phyloP scores from a whole-genome alignment of 2,113 vertebrate species.

The Cyanistes caeruleus region DNA sequence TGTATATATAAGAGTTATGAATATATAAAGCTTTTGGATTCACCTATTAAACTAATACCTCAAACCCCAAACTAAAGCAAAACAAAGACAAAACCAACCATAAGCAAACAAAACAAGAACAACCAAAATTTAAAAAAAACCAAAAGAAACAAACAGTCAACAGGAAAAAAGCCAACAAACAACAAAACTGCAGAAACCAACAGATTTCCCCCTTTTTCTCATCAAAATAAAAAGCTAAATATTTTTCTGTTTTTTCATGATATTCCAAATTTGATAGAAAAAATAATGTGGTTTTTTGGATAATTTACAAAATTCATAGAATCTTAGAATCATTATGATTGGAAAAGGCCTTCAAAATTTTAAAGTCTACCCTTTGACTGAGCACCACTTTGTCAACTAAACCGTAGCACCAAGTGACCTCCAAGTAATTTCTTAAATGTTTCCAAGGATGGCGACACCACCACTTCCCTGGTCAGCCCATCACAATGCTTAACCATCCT shows the following conservation, averaged over 20 bases:
- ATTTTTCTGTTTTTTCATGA: background rate
- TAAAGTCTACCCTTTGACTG: background rate
- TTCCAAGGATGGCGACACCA: background rate
- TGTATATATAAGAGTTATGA: background rate
- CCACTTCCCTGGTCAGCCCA: background rate
- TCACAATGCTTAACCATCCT: background rate
- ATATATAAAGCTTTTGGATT: background rate
- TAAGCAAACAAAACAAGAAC: background rate
- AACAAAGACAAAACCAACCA: background rate
- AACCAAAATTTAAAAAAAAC: background rate
- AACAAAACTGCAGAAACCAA: background rate
- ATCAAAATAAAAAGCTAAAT: background rate
- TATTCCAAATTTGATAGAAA: background rate
- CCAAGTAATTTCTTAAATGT: background rate
- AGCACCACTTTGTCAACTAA: background rate
- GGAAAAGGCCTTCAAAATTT: background rate
- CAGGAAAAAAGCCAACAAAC: accelerated
- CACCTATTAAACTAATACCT: background rate
- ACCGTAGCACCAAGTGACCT: background rate
- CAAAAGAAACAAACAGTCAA: accelerated
- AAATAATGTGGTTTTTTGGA: accelerated
- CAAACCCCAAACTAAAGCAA: background rate
- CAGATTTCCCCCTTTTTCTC: background rate
- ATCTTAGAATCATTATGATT: accelerated
- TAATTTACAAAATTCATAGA: background rate